A percentile compares a stretch with the other conserved stretches of the same genome.
These are phyloP conservation scores for Aplidium turbinatum DNA, from an alignment of 23 tunicate genomes.

Conservation along the genomic window DNA sequence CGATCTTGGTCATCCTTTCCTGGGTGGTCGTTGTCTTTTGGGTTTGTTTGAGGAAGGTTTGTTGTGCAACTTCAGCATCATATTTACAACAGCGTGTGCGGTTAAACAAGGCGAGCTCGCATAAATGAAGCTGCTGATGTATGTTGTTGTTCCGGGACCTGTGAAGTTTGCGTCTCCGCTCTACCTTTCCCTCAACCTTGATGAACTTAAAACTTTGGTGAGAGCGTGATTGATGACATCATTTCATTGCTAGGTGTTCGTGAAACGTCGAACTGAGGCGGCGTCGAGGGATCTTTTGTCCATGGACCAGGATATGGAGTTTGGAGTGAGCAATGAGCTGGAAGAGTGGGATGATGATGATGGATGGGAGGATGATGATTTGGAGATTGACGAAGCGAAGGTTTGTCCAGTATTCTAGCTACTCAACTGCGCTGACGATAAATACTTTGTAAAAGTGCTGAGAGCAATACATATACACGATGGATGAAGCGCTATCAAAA, in stretches of 20 bases:
- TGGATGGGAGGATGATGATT: slow-evolving; percentile 13
- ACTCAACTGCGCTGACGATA: not conserved
- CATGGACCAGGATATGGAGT: slow-evolving; percentile 37
- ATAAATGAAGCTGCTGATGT: too few species aligned
- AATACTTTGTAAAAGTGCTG: not conserved
- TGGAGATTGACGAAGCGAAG: slow-evolving; percentile 25
- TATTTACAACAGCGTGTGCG: too few species aligned
- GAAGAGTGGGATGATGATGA: slow-evolving; percentile 35
- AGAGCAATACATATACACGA: not conserved
- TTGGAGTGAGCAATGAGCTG: slow-evolving; percentile 11
- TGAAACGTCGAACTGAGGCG: not conserved
- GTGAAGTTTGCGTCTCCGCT: not conserved
- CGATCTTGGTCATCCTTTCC: too few species aligned
- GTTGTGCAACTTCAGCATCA: too few species aligned
- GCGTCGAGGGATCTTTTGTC: slow-evolving; percentile 5
- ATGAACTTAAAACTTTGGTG: too few species aligned
- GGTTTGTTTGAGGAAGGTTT: too few species aligned
- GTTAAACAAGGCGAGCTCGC: too few species aligned
- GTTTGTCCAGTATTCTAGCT: not conserved
- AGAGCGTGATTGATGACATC: too few species aligned
- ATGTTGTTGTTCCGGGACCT: not conserved
- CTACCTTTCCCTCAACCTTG: not conserved
- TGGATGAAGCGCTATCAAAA: too few species aligned
- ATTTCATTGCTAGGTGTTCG: not conserved
- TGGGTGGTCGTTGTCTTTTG: too few species aligned